Conservation (phyloP, 2,113 vertebrate species). For the Catharus fuscescens region DNA sequence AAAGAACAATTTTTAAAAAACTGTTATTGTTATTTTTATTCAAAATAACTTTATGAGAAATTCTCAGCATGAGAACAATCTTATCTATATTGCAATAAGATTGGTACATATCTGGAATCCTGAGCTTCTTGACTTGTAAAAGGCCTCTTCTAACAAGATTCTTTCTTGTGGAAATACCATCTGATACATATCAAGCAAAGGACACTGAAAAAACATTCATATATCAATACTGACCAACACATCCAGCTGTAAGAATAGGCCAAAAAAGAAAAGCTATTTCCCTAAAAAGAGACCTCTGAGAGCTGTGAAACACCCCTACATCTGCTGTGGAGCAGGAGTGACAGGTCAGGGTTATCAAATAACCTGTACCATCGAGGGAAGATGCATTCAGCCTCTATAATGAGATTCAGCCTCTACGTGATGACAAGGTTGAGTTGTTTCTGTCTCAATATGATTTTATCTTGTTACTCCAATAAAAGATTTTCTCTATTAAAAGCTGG, state of each 20-base stretch:
- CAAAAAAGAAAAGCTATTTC: neutral
- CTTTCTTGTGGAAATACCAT: neutral
- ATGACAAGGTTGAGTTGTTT: neutral
- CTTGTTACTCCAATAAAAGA: neutral
- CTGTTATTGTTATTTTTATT: constrained; percentile 9
- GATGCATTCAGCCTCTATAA: neutral
- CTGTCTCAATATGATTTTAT: neutral
- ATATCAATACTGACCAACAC: neutral
- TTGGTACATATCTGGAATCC: neutral
- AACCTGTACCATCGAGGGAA: fast-evolving
- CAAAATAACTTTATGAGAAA: constrained; percentile 32
- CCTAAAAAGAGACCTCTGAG: neutral
- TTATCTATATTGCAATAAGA: neutral
- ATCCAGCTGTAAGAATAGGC: neutral
- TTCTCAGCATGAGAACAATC: neutral
- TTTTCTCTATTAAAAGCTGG: neutral
- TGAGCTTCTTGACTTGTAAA: neutral
- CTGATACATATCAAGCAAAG: neutral
- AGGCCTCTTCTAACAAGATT: neutral
- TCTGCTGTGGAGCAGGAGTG: neutral
- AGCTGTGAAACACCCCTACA: fast-evolving
- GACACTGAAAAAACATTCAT: neutral
- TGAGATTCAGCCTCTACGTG: neutral
- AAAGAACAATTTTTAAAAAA: neutral
- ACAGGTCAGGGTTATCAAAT: neutral